Conservation (phyloP, 2,797 vertebrate genomes). For the Fistularia commersonii region DNA sequence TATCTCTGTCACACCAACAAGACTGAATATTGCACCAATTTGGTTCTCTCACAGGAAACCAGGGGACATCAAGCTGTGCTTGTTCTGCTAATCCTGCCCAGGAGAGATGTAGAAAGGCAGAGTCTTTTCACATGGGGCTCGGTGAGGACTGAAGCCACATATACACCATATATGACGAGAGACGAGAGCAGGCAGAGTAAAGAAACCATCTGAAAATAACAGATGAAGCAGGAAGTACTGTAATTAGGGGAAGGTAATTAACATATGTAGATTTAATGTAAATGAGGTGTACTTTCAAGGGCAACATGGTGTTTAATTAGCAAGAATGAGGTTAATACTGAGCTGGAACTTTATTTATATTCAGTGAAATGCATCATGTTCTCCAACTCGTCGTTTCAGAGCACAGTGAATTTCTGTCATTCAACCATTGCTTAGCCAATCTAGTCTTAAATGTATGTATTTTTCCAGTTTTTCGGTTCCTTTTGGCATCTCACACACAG, state of each 20-base stretch:
- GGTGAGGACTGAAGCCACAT: too few relatives aligned
- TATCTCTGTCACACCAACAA: too few relatives aligned
- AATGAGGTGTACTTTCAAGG: constrained; percentile 53
- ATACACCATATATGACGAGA: neutral
- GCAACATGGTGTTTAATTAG: constrained; percentile 48
- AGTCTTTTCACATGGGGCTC: too few relatives aligned
- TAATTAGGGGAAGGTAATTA: constrained; percentile 61
- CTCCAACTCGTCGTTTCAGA: neutral
- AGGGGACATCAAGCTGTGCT: too few relatives aligned
- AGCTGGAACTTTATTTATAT: constrained; percentile 19
- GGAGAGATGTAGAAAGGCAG: too few relatives aligned
- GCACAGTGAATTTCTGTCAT: neutral
- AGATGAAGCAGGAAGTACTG: constrained; percentile 52
- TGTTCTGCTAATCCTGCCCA: too few relatives aligned
- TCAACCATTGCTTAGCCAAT: neutral
- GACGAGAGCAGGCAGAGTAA: neutral
- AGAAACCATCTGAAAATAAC: constrained; percentile 36
- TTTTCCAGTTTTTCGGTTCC: too few relatives aligned
- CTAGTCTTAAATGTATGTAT: too few relatives aligned
- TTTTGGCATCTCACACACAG: too few relatives aligned
- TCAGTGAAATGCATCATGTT: constrained; percentile 13
- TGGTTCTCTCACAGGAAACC: too few relatives aligned
- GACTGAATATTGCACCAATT: too few relatives aligned
- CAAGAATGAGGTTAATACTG: constrained; percentile 5
- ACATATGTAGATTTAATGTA: constrained; percentile 63